phyloP scores from a whole-genome alignment of 1,140 invertebrate species.

The Eubasilissa regina region DNA sequence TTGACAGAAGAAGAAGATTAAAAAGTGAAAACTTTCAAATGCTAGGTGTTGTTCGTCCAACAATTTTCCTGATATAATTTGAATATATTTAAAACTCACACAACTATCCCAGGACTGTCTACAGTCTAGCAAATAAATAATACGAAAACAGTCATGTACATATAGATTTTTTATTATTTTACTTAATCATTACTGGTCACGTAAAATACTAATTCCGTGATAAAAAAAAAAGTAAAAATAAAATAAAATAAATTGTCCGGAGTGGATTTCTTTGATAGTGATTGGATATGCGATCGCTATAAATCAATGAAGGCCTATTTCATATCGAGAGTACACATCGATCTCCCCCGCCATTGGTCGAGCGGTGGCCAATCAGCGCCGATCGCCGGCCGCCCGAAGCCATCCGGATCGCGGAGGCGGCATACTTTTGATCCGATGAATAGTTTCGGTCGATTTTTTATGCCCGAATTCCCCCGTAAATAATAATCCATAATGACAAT shows the following conservation, averaged over 20 bases:
- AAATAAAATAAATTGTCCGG: background rate
- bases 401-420: conserved; percentile 20
- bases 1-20: too few relatives aligned
- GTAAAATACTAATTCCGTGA: too few relatives aligned
- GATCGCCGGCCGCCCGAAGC: conserved; percentile 5
- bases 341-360: conserved; percentile 51
- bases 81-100: too few relatives aligned
- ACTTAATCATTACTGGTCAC: too few relatives aligned
- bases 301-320: conserved; percentile 49
- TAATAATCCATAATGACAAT: conserved; percentile 60
- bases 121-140: too few relatives aligned
- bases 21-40: too few relatives aligned
- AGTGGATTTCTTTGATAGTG: conserved; percentile 22
- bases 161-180: too few relatives aligned
- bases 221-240: background rate
- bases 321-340: conserved; percentile 38
- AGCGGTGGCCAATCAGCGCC: conserved; percentile 43
- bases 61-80: too few relatives aligned
- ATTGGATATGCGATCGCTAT: conserved; percentile 43
- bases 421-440: conserved; percentile 7
- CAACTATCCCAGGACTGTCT: too few relatives aligned
- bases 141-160: too few relatives aligned
- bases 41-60: too few relatives aligned
- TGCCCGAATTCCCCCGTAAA: conserved; percentile 53
- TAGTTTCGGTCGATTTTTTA: conserved; percentile 47